phyloP scores from a whole-genome alignment of 1,140 invertebrate species.

The Periplaneta americana region DNA sequence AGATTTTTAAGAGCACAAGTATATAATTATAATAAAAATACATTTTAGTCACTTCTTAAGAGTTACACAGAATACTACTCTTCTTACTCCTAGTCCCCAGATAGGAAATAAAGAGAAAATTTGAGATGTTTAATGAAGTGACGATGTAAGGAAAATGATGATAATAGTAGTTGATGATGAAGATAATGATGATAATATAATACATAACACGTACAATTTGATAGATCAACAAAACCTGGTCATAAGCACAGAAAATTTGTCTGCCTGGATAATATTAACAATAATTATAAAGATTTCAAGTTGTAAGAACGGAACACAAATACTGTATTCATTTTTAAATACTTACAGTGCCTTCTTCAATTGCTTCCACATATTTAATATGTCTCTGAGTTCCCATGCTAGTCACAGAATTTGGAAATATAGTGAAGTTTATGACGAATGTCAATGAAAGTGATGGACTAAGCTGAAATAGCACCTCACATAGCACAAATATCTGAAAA shows the following conservation, averaged over 20 bases:
- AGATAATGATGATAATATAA: not conserved
- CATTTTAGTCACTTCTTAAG: no score
- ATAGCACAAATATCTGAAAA: conserved; percentile 39
- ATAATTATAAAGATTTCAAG: no score
- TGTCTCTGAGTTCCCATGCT: conserved; percentile 53
- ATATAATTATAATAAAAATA: no score
- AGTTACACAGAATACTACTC: no score
- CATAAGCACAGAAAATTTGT: not conserved
- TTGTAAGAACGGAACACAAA: no score
- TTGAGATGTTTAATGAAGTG: no score
- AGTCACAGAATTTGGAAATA: conserved; percentile 48
- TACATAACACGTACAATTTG: not conserved
- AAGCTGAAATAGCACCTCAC: conserved; percentile 58
- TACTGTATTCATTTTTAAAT: no score
- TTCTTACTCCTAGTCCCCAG: no score
- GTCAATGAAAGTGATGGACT: conserved; percentile 64
- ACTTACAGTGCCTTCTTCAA: conserved; percentile 46
- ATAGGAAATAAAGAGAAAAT: no score
- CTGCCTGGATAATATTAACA: not conserved
- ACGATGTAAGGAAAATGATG: no score
- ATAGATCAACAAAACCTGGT: not conserved
- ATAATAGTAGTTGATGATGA: no score
- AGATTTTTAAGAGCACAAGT: no score
- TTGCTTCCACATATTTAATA: conserved; percentile 49
- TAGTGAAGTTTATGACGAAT: conserved; percentile 48